A percentile compares a stretch with the other conserved stretches of the same genome.
phyloP scores from a whole-genome alignment of 92 coral and sea anemone genomes.

The Montipora capitata region DNA sequence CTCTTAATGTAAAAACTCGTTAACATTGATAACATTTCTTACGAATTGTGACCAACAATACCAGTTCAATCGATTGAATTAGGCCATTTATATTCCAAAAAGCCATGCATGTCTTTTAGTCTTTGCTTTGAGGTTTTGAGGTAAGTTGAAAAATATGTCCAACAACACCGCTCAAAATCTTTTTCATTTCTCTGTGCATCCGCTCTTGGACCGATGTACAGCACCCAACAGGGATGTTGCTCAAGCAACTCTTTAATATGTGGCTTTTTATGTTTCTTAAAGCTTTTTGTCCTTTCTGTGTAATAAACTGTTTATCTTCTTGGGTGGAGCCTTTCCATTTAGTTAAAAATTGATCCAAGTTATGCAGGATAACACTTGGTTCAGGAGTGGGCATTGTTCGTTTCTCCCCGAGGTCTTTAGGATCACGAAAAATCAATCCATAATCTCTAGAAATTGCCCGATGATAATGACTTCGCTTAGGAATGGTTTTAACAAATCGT shows the following conservation, averaged over 20 bases:
- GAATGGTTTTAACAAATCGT: background rate
- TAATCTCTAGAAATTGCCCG: background rate
- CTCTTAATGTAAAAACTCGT: too few relatives aligned
- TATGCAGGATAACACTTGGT: constrained; percentile 25
- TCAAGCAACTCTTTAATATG: constrained; percentile 47
- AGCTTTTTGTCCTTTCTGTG: background rate
- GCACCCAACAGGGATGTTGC: constrained; percentile 42
- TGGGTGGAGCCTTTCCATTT: constrained; percentile 21
- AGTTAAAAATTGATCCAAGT: constrained; percentile 19
- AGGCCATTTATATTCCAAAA: too few relatives aligned
- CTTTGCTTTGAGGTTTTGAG: too few relatives aligned
- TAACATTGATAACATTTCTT: too few relatives aligned
- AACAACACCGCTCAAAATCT: constrained; percentile 33
- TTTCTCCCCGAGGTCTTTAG: constrained; percentile 34
- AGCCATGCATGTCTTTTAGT: too few relatives aligned
- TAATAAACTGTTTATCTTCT: background rate
- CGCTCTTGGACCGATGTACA: constrained; percentile 47
- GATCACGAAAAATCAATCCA: constrained; percentile 1
- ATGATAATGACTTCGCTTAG: constrained; percentile 11
- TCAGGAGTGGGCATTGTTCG: constrained; percentile 32
- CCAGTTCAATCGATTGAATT: too few relatives aligned
- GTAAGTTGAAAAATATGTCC: too few relatives aligned
- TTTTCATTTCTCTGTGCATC: constrained; percentile 40
- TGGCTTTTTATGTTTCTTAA: constrained; percentile 34
- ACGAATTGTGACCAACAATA: too few relatives aligned